phyloP scores from a whole-genome alignment of 2,113 vertebrate genomes.

The Ploceus nigricollis region DNA sequence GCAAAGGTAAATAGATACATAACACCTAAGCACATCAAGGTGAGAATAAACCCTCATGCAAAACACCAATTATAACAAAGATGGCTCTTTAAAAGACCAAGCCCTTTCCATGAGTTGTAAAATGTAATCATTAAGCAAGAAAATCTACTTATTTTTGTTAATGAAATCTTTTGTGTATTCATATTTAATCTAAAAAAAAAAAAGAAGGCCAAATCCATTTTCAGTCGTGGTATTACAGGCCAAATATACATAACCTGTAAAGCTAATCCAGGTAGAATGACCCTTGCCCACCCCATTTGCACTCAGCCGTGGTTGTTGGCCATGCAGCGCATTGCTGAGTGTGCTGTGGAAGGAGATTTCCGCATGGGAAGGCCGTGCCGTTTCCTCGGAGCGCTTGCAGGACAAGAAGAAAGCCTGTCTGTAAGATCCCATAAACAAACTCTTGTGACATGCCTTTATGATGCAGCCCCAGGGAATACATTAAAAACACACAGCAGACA shows the following conservation, averaged over 20 bases:
- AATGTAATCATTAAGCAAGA: background rate
- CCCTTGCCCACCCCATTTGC: background rate
- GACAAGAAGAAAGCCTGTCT: slow-evolving; percentile 15
- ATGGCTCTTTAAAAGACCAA: background rate
- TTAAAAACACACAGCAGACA: slow-evolving; percentile 13
- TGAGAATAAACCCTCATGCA: background rate
- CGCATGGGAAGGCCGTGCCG: background rate
- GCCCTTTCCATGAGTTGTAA: background rate
- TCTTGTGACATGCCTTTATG: slow-evolving; percentile 15
- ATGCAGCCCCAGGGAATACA: slow-evolving; percentile 2
- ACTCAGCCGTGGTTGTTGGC: background rate
- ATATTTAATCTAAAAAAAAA: background rate
- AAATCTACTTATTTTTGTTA: background rate
- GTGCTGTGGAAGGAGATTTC: background rate
- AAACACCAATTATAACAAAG: background rate
- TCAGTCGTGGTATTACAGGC: background rate
- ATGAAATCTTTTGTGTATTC: background rate
- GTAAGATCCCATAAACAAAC: slow-evolving; percentile 28
- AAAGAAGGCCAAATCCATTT: background rate
- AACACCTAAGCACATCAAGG: background rate
- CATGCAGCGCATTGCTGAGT: accelerated
- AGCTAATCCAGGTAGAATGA: background rate
- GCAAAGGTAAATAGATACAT: background rate
- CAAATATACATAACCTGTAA: background rate
- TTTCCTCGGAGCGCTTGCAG: slow-evolving; percentile 19